Base-by-base conservation (phyloP, 1,140 invertebrate genomes). In the Cryptotermes secundus region DNA sequence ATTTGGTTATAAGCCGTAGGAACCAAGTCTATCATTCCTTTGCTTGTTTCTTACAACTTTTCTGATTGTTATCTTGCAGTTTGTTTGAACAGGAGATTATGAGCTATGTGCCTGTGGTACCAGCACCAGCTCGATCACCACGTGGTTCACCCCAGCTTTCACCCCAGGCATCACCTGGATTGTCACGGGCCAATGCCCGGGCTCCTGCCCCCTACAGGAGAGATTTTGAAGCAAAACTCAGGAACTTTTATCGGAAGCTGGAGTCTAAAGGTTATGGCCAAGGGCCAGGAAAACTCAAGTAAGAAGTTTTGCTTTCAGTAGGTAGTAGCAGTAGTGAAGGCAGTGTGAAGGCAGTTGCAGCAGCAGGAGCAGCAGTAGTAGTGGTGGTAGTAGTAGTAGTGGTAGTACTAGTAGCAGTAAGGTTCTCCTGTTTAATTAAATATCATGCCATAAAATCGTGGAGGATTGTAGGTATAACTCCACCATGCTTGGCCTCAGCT, bases 81-180 rank as follows among this genome's bases (percentile, higher is more conserved):
- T 93, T 98, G 87, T 99, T 98, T 92, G 97, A 99, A 90, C 96
- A 98, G 93, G 97, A 99, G 92, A 98, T 99, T 88, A 98, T 98
- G 97, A 97, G 96, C 84, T 98, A 98, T 91, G 96, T 98, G 88
- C 97, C 97, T 86, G 94, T 95, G 31, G 86, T 86, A 31, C 85
- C 89, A 88, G 82, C 88, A 87, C 26, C 80, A 12, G 87, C 88
- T 45, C 86, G 90, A 81, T 92, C 92, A 85, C 91, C 92, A 3
- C 87, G 90, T 72, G 91, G 90, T n/a, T 94, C 94, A 31, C 94
- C 95, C 2, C 92, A 94, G 85, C 92, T 92, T 81, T 97, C 96
- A 84, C 96, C 96, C 0, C 94, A 95, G 86, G 95, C 95, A 31
- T 96, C 95, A 80, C 96, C 95, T 4, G 94, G 94, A 85, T 91